Evolutionary conservation across 2,113 vertebrate genomes (phyloP), one percentile per base, ranked within the genome.

Genomic region (Oreochromis aureus): DNA sequence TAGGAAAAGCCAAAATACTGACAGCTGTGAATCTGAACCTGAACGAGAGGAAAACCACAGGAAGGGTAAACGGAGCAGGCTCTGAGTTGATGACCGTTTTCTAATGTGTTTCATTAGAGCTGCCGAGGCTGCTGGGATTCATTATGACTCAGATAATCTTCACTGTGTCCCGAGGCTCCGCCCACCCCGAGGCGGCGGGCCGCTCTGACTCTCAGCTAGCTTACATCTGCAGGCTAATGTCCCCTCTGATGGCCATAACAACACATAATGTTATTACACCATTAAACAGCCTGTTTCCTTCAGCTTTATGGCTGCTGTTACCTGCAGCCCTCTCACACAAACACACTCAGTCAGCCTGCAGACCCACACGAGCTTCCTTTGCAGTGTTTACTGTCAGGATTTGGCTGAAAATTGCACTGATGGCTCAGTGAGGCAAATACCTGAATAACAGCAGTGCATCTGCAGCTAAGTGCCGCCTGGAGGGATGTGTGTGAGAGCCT

Each of bases 181-280:
- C 69, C 69, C 56, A 39, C 36, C 36, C 32, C 2, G 2, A 8
- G 36, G 59, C 9, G 3, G 44, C 66, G 0, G 15, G n/a, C 41
- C 13, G 6, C 27, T 30, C 83, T 10, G 15, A 53, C 66, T 84
- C 63, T 83, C 11, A n/a, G 61, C 69, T 58, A 11, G 58, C 84
- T 41, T 55, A 83, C 80, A 78, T 71, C 84, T 85, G 83, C 87
- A 76, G 85, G 83, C 78, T 85, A 71, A 90, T 51, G 89, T 89
- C 81, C 56, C 89, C 90, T 84, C 89, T 78, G 85, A 84, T 11
- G 6, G 69, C 59, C 69, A 13, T 87, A 84, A 82, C 34, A 27
- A 44, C 87, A 41, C 56, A 19, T 83, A 84, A 82, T 84, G 85
- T 87, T 89, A 84, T 87, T 44, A 87, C 81, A 86, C 36, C 85